Base-by-base conservation (phyloP, 2,113 vertebrate genomes). In the Sceloporus tristichus region DNA sequence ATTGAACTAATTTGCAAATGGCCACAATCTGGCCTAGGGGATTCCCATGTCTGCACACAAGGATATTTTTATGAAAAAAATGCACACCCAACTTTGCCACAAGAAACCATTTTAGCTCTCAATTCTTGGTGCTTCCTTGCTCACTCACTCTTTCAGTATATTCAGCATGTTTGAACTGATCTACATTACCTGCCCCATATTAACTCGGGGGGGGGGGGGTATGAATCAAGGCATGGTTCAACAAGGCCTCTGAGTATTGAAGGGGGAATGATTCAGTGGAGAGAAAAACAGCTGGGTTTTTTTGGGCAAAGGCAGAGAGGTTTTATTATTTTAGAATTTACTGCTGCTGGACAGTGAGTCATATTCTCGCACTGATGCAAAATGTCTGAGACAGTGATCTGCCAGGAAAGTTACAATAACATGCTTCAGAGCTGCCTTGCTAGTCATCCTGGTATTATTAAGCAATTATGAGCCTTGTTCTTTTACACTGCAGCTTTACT, bases 1-100 rank as follows among this genome's bases (percentile, higher is more conserved):
- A 86, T 71, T 90, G 93, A 91, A 94, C 90, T 95, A 93, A 94
- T 85, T 71, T 95, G 94, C 92, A 96, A 95, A 96, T 29, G 1
- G 85, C 76, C 65, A 54, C 89, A 93, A 89, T 88, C 11, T 70
- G 86, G 40, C 78, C 54, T 81, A 91, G 66, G 97, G 94, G 95
- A 96, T 96, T 96, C 95, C 95, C 95, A 95, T 0, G 16, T 89
- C 92, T 92, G 54, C 54, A 87, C 79, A 79, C 91, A 84, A 91
- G 90, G 91, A 85, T 89, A 87, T 85, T 84, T 1, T 5, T 90
- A 77, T 88, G 89, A 91, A 92, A 48, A 93, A 77, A 19, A 91
- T 62, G n/a, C 40, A 25, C 40, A 40, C 59, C 48, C 65, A 7
- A 29, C 48, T 14, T 54, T 16, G 27, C 73, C 40, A 48, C 81